Conservation (phyloP, 2,888 invertebrate species). For the Phortica okadai region DNA sequence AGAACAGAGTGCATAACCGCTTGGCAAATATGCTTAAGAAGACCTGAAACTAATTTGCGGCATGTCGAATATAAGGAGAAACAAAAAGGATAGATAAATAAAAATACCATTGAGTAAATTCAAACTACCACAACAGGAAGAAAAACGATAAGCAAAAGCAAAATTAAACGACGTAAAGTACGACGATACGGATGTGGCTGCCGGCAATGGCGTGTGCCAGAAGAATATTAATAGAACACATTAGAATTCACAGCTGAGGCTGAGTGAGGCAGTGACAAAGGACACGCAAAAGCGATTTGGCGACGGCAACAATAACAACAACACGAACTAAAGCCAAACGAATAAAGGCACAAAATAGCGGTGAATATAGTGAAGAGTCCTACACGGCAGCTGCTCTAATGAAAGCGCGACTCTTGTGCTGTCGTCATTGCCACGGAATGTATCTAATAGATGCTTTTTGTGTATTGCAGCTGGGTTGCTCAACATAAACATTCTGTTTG, state of each 20-base stretch:
- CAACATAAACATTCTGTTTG: slow-evolving; percentile 22
- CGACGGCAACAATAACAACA: slow-evolving; percentile 11
- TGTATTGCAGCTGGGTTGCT: background rate
- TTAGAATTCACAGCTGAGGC: slow-evolving; percentile 4
- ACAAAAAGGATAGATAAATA: slow-evolving; percentile 24
- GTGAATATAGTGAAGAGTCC: slow-evolving; percentile 14
- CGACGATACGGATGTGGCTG: background rate
- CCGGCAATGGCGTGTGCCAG: background rate
- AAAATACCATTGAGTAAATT: slow-evolving; percentile 47
- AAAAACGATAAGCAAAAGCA: background rate
- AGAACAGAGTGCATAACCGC: too few species aligned
- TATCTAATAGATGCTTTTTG: slow-evolving; percentile 32
- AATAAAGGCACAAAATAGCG: slow-evolving; percentile 20
- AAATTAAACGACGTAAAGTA: background rate
- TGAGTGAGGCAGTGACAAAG: background rate
- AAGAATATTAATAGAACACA: slow-evolving; percentile 23
- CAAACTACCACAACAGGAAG: slow-evolving; percentile 8
- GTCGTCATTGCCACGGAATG: background rate
- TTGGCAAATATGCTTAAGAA: too few species aligned
- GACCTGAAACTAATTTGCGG: too few species aligned
- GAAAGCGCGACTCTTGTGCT: background rate
- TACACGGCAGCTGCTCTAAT: slow-evolving; percentile 19
- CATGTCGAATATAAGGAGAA: background rate
- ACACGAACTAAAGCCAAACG: background rate
- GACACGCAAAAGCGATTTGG: slow-evolving; percentile 26